phyloP scores from a whole-genome alignment of 2,888 invertebrate genomes.

The Dusona sp. region DNA sequence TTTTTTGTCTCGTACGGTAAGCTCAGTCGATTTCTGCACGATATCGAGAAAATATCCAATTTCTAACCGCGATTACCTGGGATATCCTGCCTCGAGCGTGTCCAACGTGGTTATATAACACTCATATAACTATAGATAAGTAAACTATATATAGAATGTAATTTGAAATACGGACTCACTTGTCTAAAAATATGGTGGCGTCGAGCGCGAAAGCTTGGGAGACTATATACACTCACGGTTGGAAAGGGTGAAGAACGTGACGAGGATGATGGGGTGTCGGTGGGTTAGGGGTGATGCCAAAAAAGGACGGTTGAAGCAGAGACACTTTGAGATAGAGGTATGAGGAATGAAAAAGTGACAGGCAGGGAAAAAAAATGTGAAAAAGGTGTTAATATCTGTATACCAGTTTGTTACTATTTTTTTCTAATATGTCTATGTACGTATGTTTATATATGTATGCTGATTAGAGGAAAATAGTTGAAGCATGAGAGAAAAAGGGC shows the following conservation, averaged over 20 bases:
- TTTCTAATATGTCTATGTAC: background rate
- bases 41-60: constrained; percentile 67
- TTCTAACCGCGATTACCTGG: constrained; percentile 67
- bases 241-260: constrained; percentile 55
- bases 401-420: background rate
- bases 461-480: constrained; percentile 21
- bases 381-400: background rate
- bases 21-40: constrained; percentile 49
- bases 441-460: background rate
- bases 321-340: constrained; percentile 30
- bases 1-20: constrained; percentile 45
- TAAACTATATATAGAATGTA: constrained; percentile 59
- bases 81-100: constrained; percentile 45
- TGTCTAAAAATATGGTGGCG: constrained; percentile 75
- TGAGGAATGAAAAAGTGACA: constrained; percentile 47
- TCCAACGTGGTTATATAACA: constrained; percentile 15
- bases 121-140: constrained; percentile 10
- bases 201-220: constrained; percentile 59
- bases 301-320: constrained; percentile 42
- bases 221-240: constrained; percentile 36
- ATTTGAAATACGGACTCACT: constrained; percentile 75
- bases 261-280: constrained; percentile 39
- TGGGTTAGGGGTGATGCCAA: constrained; percentile 14
- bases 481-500: constrained; percentile 43
- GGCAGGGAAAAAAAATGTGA: constrained; percentile 39